Evolutionary conservation across 2,888 invertebrate species (phyloP).

Genomic region (Mamestra brassicae): DNA sequence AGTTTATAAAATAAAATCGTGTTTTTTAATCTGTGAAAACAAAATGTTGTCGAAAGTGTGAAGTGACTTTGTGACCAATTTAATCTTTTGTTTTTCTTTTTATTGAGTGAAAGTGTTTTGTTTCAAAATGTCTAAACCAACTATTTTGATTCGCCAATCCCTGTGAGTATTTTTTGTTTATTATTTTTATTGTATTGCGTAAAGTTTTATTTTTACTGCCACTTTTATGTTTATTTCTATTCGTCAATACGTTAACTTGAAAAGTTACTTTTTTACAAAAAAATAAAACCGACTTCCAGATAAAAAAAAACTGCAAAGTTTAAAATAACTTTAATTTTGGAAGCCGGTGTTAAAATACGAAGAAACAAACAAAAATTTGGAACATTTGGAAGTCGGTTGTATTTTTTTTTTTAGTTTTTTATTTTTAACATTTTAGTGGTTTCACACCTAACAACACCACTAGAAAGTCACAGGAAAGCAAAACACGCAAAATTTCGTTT

Average conservation of each 20-base stretch:
- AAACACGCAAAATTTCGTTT: no score
- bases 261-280: neutral
- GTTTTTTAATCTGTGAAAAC: conserved; percentile 49
- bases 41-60: conserved; percentile 61
- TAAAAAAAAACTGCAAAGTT: no score
- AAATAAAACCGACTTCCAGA: no score
- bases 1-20: conserved; percentile 26
- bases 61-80: conserved; percentile 58
- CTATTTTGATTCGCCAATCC: conserved; percentile 74
- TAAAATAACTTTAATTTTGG: no score
- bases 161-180: conserved; percentile 73
- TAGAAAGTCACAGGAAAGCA: no score
- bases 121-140: conserved; percentile 74
- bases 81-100: conserved; percentile 41
- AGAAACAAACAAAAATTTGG: no score
- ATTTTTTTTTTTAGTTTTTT: no score
- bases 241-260: neutral
- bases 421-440: no score
- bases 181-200: neutral
- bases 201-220: neutral
- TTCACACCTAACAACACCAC: no score
- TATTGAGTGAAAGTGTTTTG: conserved; percentile 57
- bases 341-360: no score
- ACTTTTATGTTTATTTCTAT: neutral
- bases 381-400: no score